Evolutionary conservation across 2,888 invertebrate genomes (phyloP), one percentile per base, ranked within the genome.

Genomic region (Epirrhoe alternata): DNA sequence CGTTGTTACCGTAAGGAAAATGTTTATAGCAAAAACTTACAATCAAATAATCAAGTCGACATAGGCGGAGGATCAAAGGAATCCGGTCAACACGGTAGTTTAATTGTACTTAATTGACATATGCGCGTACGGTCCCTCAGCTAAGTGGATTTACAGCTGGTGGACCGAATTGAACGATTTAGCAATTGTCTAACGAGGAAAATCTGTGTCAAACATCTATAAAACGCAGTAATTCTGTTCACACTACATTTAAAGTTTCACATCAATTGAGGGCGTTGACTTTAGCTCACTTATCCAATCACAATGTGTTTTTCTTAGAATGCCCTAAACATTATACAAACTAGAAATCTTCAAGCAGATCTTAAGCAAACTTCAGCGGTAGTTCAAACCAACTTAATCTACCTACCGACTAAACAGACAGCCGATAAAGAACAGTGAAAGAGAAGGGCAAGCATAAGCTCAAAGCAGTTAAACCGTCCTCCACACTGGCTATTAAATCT

Each of bases 31-130:
- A 24, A 42, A 56, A 45, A 47, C 50, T 56, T 63, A 38, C 52
- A 58, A 63, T 64, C 64, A 59, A 66, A 55, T 31, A 53, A 64
- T 60, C 55, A 58, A 69, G 66, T 64, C 77, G 77, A 74, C 70
- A 75, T 80, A 74, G 74, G 72, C 83, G 84, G 84, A 72, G 72
- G 79, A 85, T 89, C 87, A 90, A 90, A 88, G 84, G 77, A 70
- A 74, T 72, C 73, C 79, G 77, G 73, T 64, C 70, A 78, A 72
- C 78, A 74, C 74, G 77, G 74, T 72, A 70, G 70, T 70, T 81
- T 90, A 90, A 92, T 92, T 89, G 88, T 75, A 73, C 78, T 81
- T 89, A 90, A 92, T 92, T 89, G 88, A 81, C 75, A 78, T 77
- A 77, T 83, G 74, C 87, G 86, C 86, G 82, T 81, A 83, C 83